Base-by-base conservation (phyloP, 2,888 invertebrate genomes). In the Octodonta nipae region DNA sequence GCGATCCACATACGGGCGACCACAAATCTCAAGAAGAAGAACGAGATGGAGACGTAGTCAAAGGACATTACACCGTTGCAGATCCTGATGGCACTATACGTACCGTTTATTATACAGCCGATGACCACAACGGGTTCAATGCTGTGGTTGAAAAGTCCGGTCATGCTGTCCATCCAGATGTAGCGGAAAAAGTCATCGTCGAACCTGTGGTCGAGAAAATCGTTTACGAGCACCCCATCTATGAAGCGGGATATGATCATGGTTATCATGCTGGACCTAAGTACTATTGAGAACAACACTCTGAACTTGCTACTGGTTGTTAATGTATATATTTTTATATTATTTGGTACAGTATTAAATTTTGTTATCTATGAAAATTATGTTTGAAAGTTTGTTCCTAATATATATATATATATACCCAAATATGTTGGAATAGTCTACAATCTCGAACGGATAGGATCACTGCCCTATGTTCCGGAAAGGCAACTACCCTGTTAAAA, bases 21-120 rank as follows among this genome's bases (percentile, higher is more conserved):
- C 64, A 67, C 42, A 68, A 70, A 36, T 38, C 63, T 4, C 67
- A 68, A 41, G 64, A 65, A 37, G 70, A 68, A 50, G 51, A 58
- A 24, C 61, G 64, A 2, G 66, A 67, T 54, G 73, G 73, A 1
- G 67, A 73, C 52, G 54, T 67, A 17, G 73, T 74, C 26, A 64
- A 67, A 51, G 73, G 73, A 15, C 70, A 68, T 11, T 73, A 73
- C 51, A 70, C 70, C 45, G 64, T 74, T 3, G 58, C 71, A 24
- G 73, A 74, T 45, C 71, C 73, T 7, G 72, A 71, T 45, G 74
- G 74, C 47, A 64, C 71, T 33, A 59, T 63, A 53, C 65, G 73
- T 54, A 72, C 69, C 47, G 73, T 73, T 16, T 72, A 72, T 45
- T 74, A 74, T 60, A 70, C 67, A 48, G 73, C 73, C 15, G 73